Conservation (phyloP, 2,888 invertebrate species). For the Masnerella sp. region DNA sequence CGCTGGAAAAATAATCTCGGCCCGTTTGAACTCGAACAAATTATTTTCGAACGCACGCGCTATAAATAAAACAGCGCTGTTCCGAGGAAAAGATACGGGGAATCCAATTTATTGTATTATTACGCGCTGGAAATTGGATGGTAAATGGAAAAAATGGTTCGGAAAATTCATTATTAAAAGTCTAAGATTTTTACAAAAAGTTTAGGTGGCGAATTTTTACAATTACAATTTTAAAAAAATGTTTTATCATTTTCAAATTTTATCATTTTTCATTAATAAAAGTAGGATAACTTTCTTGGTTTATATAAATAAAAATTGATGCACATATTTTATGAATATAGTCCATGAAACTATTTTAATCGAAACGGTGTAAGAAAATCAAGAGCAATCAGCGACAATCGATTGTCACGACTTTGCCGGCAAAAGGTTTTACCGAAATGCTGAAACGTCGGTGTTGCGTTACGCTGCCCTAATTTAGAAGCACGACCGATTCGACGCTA, state of each 20-base stretch:
- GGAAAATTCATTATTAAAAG: too few relatives aligned
- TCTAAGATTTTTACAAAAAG: too few relatives aligned
- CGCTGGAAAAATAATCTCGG: too few relatives aligned
- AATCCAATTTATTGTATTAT: slow-evolving; percentile 29
- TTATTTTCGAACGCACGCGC: slow-evolving; percentile 19
- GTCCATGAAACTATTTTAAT: too few relatives aligned
- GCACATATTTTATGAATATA: too few relatives aligned
- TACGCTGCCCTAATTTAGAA: slow-evolving; percentile 78
- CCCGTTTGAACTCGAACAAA: slow-evolving; percentile 2
- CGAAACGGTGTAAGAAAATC: slow-evolving; percentile 10
- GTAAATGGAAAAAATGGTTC: slow-evolving; percentile 2
- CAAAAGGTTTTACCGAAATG: slow-evolving; percentile 50
- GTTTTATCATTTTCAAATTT: too few relatives aligned
- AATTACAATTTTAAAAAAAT: too few relatives aligned
- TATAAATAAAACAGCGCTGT: slow-evolving; percentile 29
- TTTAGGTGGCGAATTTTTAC: background rate
- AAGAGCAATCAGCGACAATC: slow-evolving; percentile 4
- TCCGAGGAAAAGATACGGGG: slow-evolving; percentile 15
- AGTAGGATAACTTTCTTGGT: too few relatives aligned
- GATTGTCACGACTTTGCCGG: slow-evolving; percentile 20
- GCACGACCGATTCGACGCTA: slow-evolving; percentile 67
- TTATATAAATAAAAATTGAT: too few relatives aligned
- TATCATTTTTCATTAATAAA: too few relatives aligned
- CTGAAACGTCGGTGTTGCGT: slow-evolving; percentile 75
- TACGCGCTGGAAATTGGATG: slow-evolving; percentile 7